Base-by-base conservation (phyloP, 2,888 invertebrate genomes). In the Platycheirus rosarum region DNA sequence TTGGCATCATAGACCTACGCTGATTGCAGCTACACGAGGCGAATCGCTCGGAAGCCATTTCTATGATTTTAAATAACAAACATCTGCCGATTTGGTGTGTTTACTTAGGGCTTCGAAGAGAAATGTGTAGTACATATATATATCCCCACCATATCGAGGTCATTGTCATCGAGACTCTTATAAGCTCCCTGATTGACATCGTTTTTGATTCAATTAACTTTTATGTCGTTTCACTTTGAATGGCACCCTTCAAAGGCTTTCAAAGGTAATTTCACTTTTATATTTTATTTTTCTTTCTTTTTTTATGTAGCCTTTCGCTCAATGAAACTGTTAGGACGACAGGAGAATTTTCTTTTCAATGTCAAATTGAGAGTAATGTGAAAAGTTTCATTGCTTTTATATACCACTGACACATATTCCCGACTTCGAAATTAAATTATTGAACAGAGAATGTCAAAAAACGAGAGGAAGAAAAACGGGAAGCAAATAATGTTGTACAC, bases 361-460 rank as follows among this genome's bases (percentile, higher is more conserved):
- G 46, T 70, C 70, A 69, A 35, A 57, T 48, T 26, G 29, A 23
- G 6, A 23, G 23, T 62, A 51, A 71, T 42, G 51, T 51, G 7
- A 71, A 71, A 35, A 49, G 40, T 35, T 44, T 23, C 23, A 23
- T 23, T 23, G 23, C 23, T 2, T 4, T 23, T 23, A 4, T 23
- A 6, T 23, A 23, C 23, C 23, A 4, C 23, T 23, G 23, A 23
- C 23, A 23, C 23, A 23, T 23, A 23, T 23, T 23, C 23, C 6
- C 23, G 23, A 23, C 23, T 23, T 23, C 23, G 23, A 23, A 23
- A 23, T 23, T 23, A 23, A 55, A 63, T 76, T 76, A 62, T 63
- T 53, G 53, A 76, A 63, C 37, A 55, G 53, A 55, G 53, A 35
- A 60, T 70, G 68, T 55, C 29, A 46, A 51, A 68, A 65, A 57